Conservation (phyloP, 2,888 invertebrate genomes). For the Abrostola triplasia region DNA sequence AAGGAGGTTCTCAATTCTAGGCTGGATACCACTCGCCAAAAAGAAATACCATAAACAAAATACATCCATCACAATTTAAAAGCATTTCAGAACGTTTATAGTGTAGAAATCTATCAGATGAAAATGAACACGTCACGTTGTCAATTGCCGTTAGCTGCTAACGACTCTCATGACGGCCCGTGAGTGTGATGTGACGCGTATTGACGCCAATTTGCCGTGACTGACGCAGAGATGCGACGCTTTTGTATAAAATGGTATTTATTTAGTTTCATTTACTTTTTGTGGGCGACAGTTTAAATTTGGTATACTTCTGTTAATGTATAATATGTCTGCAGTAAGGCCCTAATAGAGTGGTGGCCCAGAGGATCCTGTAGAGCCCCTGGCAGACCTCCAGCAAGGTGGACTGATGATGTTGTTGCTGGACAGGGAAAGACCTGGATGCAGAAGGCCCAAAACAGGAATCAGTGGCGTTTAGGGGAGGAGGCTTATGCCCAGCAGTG, state of each 20-base stretch:
- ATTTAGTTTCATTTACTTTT: background rate
- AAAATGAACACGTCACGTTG: conserved; percentile 8
- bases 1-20: too few species aligned
- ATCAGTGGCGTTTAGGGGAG: too few species aligned
- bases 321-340: too few species aligned
- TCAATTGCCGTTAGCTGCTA: background rate
- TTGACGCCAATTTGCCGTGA: conserved; percentile 12
- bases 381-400: too few species aligned
- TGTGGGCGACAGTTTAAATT: background rate
- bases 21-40: too few species aligned
- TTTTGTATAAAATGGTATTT: background rate
- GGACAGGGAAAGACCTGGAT: too few species aligned
- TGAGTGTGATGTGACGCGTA: background rate
- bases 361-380: too few species aligned
- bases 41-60: conserved; percentile 8
- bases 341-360: too few species aligned
- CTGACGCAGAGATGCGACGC: conserved; percentile 2
- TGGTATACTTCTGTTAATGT: background rate
- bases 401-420: too few species aligned
- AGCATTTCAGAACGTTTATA: conserved; percentile 10
- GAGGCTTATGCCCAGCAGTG: too few species aligned
- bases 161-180: conserved; percentile 12
- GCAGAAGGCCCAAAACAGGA: too few species aligned
- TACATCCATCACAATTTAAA: conserved; percentile 11
- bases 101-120: conserved; percentile 13